phyloP scores from a whole-genome alignment of 64 coral and sea anemone species.

The Pocillopora verrucosa region DNA sequence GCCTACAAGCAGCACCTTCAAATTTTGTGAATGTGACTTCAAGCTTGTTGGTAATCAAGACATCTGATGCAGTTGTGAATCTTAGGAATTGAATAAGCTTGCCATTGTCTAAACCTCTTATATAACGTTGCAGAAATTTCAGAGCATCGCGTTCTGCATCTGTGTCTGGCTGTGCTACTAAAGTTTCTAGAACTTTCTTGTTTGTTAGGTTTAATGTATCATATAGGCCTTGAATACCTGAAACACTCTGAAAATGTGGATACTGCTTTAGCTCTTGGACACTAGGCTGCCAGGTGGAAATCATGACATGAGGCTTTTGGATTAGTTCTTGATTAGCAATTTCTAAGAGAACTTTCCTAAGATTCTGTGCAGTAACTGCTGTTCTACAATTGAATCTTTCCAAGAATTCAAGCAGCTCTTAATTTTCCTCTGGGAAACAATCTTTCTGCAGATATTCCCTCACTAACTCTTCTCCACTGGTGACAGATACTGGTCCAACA shows the following conservation, averaged over 20 bases:
- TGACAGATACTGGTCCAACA: no score
- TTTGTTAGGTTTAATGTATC: slow-evolving; percentile 31
- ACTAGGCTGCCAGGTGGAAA: slow-evolving; percentile 63
- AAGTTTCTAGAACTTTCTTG: slow-evolving; percentile 66
- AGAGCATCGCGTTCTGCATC: slow-evolving; percentile 46
- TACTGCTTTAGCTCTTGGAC: slow-evolving; percentile 48
- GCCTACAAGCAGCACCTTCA: no score
- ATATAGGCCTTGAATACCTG: slow-evolving; percentile 36
- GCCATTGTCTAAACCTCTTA: slow-evolving; percentile 59
- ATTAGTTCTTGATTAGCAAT: slow-evolving; percentile 70
- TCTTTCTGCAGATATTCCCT: no score
- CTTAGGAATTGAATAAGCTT: slow-evolving; percentile 58
- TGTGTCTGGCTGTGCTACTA: slow-evolving; percentile 29
- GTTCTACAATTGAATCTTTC: no score
- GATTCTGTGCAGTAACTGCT: no score
- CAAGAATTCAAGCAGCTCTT: no score
- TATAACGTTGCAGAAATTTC: slow-evolving; percentile 54
- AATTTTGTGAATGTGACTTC: slow-evolving; percentile 34
- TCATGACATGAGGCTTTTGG: slow-evolving; percentile 69
- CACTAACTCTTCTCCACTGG: no score
- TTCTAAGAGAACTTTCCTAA: no score
- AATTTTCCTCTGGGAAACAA: no score
- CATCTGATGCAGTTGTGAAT: slow-evolving; percentile 59
- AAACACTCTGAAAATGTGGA: slow-evolving; percentile 38
- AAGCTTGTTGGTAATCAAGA: slow-evolving; percentile 42